Percentiles rank a stretch among this genome's conserved stretches.
Evolutionary conservation across 2,113 vertebrate species (phyloP).

Genomic region (Otolemur garnettii): DNA sequence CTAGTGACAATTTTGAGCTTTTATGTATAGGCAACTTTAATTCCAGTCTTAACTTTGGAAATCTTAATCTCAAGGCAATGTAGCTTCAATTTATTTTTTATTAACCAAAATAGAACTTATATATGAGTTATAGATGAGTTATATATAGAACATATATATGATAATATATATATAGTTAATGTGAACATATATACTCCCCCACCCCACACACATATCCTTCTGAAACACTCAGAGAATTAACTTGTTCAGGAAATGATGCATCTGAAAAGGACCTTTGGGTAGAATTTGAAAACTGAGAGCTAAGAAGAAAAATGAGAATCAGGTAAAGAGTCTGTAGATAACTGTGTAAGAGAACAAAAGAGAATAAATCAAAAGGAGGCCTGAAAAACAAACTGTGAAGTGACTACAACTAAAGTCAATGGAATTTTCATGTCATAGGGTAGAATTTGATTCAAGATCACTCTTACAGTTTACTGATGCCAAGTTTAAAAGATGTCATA

Average conservation of each 20-base stretch:
- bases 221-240: background rate
- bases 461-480: background rate
- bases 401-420: background rate
- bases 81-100: background rate
- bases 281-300: conserved; percentile 3
- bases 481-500: conserved; percentile 34
- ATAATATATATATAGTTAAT: background rate
- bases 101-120: background rate
- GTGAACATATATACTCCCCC: background rate
- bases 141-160: too few relatives aligned
- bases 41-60: background rate
- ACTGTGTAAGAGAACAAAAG: background rate
- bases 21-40: background rate
- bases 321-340: background rate
- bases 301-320: background rate
- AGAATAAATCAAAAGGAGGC: background rate
- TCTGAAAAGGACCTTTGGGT: background rate
- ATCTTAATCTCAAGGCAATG: background rate
- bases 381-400: background rate
- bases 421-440: background rate
- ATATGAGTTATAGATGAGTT: too few relatives aligned
- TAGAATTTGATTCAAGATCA: background rate
- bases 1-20: background rate
- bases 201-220: background rate
- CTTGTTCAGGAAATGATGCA: background rate